A percentile compares a stretch with the other conserved stretches of the same genome.
Evolutionary conservation across 2,888 invertebrate genomes (phyloP).

Genomic region (Ennomos quercinarius): DNA sequence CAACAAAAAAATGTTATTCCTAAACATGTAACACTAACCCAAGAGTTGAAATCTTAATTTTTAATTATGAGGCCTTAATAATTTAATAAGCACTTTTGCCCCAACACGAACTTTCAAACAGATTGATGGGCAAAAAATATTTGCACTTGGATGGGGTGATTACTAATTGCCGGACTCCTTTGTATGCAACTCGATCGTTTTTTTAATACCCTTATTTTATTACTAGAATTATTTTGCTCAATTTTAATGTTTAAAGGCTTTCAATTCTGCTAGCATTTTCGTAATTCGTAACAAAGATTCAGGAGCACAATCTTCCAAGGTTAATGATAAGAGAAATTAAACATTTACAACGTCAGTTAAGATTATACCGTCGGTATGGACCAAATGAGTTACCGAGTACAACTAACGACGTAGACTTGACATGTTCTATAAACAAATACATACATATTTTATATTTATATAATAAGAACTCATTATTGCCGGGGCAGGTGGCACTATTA

Average conservation of each 20-base stretch:
- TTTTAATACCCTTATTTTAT: too few species aligned
- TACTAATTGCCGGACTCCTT: slow-evolving; percentile 36
- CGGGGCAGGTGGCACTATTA: slow-evolving; percentile 39
- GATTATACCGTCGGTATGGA: not conserved
- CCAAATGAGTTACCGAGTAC: not conserved
- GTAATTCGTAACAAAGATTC: too few species aligned
- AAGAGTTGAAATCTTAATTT: slow-evolving; percentile 66
- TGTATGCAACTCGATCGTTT: slow-evolving; percentile 20
- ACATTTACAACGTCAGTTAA: slow-evolving; percentile 11
- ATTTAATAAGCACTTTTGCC: slow-evolving; percentile 56
- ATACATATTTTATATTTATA: slow-evolving; percentile 5
- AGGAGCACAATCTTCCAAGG: slow-evolving; percentile 26
- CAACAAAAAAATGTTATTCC: slow-evolving; percentile 40
- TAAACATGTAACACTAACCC: slow-evolving; percentile 54
- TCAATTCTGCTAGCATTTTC: too few species aligned
- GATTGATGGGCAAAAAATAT: slow-evolving; percentile 70
- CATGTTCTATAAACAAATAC: not conserved
- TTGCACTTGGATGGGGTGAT: slow-evolving; percentile 36
- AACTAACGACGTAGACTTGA: slow-evolving; percentile 12
- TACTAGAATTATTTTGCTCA: too few species aligned
- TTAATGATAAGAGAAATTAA: slow-evolving; percentile 30
- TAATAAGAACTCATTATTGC: slow-evolving; percentile 26
- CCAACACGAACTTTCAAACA: slow-evolving; percentile 70
- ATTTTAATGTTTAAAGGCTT: too few species aligned
- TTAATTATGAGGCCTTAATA: slow-evolving; percentile 67